These are phyloP conservation scores for Erethizon dorsatum DNA, from an alignment of 2,797 vertebrate genomes.

Conservation along the genomic window DNA sequence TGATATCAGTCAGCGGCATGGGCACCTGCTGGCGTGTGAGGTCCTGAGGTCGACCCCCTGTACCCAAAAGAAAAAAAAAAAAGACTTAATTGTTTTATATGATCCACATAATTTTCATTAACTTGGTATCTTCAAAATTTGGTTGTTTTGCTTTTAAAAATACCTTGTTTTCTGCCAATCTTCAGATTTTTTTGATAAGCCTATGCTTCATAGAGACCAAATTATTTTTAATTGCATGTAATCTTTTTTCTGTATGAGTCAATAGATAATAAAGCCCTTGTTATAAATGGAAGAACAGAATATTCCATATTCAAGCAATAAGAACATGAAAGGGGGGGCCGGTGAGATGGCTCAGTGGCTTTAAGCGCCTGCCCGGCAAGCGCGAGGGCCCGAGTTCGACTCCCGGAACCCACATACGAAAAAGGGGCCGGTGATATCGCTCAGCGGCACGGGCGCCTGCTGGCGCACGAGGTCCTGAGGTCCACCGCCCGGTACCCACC, in stretches of 20 bases:
- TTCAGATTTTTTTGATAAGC: background rate
- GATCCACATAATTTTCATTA: background rate
- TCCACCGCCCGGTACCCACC: too few species aligned
- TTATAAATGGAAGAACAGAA: constrained; percentile 1
- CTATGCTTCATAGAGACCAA: background rate
- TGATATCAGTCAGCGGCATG: too few species aligned
- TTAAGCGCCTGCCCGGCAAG: too few species aligned
- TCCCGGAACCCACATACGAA: too few species aligned
- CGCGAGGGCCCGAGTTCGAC: too few species aligned
- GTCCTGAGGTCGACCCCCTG: too few species aligned
- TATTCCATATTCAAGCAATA: constrained; percentile 39
- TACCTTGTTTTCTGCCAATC: background rate
- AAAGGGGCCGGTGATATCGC: too few species aligned
- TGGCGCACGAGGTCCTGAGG: too few species aligned
- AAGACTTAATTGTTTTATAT: background rate
- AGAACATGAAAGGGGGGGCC: constrained; percentile 32
- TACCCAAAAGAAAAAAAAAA: too few species aligned
- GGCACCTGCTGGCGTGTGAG: too few species aligned
- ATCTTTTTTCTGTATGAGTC: background rate
- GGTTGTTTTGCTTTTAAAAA: background rate
- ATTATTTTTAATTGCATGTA: background rate
- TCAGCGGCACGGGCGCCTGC: too few species aligned
- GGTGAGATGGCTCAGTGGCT: too few species aligned
- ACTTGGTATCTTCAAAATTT: background rate
- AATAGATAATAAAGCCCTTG: background rate